Base-by-base conservation (phyloP, 2,113 vertebrate genomes). In the Drymodes brunneopygia region DNA sequence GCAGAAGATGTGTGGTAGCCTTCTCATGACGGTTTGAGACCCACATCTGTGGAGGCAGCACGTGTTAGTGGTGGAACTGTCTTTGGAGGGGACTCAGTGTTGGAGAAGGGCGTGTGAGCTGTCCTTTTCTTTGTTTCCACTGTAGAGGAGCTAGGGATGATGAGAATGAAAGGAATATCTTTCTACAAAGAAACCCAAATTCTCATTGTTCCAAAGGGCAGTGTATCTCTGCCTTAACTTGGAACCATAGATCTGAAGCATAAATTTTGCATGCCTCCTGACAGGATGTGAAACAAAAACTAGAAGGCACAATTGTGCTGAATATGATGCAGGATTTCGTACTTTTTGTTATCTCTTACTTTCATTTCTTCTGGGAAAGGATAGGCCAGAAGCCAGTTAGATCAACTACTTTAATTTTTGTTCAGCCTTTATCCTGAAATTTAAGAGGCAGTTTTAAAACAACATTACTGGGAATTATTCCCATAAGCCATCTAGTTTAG, bases 51-150 rank as follows among this genome's bases (percentile, higher is more conserved):
- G 48, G 56, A 85, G 65, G 51, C n/a, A 75, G n/a, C 16, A 3
- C 0, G 1, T 27, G 42, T 4, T 51, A 38, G 16, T 12, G 12
- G 10, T 38, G 56, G 27, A 23, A 2, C 16, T 17, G 5, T 48
- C 79, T 92, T 51, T 58, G 61, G 33, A 70, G 22, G 21, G 28
- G 7, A 10, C 24, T 74, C 1, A 0, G 4, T 57, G 7, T 29
- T 58, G 8, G 22, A 47, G 23, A 44, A 38, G 13, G 13, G 31
- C 20, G 9, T 10, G 7, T 31, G 58, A 81, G 35, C 10, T 62
- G 36, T 25, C 35, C n/a, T 85, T 78, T 56, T 74, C n/a, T 51
- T 82, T 78, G 10, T 22, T 83, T 74, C 64, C 10, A 17, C 33
- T 74, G 44, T 27, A 21, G 25, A 23, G 50, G 44, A 65, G 23